phyloP scores from a whole-genome alignment of 2,113 vertebrate genomes.

The Mormyrus iriodes region DNA sequence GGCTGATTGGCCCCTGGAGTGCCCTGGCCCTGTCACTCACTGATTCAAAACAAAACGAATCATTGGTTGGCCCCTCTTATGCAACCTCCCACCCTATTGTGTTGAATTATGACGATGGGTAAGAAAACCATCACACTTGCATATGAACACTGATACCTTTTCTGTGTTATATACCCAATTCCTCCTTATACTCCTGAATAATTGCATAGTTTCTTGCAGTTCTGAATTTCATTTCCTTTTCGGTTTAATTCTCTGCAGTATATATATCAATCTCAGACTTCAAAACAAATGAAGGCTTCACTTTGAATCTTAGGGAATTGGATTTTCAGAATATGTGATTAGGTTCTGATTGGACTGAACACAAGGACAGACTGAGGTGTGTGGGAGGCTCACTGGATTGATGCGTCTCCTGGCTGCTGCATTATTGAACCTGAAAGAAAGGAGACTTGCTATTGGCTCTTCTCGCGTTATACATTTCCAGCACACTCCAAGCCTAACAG shows the following conservation, averaged over 20 bases:
- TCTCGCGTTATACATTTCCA: not conserved
- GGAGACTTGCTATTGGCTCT: not conserved
- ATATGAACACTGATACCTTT: not conserved
- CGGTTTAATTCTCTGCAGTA: not conserved
- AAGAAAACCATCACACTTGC: not conserved
- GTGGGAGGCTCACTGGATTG: not conserved
- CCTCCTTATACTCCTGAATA: not conserved
- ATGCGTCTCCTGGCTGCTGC: not conserved
- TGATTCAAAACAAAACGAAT: not conserved
- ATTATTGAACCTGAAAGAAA: not conserved
- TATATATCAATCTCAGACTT: not conserved
- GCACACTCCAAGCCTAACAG: not conserved
- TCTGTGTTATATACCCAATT: not conserved
- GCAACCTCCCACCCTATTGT: not conserved
- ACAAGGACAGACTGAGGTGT: not conserved
- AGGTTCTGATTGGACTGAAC: not conserved
- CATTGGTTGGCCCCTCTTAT: not conserved
- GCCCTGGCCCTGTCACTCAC: not conserved
- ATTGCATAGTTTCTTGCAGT: not conserved
- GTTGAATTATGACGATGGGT: not conserved
- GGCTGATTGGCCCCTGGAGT: not conserved
- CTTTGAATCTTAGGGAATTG: not conserved
- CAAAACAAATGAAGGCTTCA: conserved; percentile 5
- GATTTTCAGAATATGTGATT: conserved; percentile 1
- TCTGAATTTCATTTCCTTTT: not conserved